Evolutionary conservation across 2,888 invertebrate genomes (phyloP), one percentile per base, ranked within the genome.

Genomic region (Pocota personata): DNA sequence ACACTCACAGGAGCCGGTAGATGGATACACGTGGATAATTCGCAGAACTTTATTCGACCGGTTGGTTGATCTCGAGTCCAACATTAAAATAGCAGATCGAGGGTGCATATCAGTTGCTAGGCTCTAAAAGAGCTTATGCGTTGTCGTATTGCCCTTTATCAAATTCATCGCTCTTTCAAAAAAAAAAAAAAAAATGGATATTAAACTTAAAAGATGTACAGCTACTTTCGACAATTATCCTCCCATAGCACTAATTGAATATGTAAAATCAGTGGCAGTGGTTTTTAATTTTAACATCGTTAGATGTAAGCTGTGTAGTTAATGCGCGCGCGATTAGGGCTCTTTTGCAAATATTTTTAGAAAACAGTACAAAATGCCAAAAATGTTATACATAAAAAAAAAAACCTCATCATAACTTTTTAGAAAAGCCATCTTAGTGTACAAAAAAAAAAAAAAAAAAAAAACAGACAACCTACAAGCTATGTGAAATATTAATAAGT

Each of bases 381-480:
- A 46, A 19, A 27, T 52, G 0, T 30, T 30, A 30, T 19, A 69
- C 16, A 40, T 30, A 62, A 60, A 37, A 52, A n/a, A n/a, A n/a
- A n/a, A n/a, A n/a, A n/a, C n/a, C 10, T 37, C 50, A 7, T 21
- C 10, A 64, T 52, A 52, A 46, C 66, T 58, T 76, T 76, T 77
- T 77, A 58, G n/a, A 77, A 77, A 67, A 67, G 67, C 8, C 50
- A 19, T 67, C 24, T 55, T 35, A 27, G 16, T 35, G 19, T 40
- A 73, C 10, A 32, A 67, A 30, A 19, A n/a, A n/a, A n/a, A n/a
- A n/a, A 48, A 40, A 82, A 82, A n/a, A n/a, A n/a, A n/a, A 48
- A 40, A 82, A 82, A 60, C 62, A 48, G 46, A 71, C 30, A 80
- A 46, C 72, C 71, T 73, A 66, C 43, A 16, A 72, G 46, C 35